Evolutionary conservation across 2,113 vertebrate genomes (phyloP).

Genomic region (Aythya baeri): DNA sequence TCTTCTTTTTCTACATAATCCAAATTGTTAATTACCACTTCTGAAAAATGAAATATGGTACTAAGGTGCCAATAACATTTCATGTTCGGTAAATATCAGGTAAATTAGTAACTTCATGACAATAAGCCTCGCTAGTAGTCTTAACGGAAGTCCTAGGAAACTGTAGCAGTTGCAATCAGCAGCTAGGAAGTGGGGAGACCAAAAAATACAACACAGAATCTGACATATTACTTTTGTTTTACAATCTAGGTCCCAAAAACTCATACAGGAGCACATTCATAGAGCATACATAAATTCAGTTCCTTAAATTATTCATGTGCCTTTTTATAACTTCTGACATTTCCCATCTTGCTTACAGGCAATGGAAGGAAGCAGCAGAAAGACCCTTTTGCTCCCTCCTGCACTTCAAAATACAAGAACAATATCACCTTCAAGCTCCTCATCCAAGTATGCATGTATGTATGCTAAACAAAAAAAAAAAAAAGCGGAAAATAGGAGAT

Average conservation of each 20-base stretch:
- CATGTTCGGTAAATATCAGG: background rate
- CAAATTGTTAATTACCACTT: too few species aligned
- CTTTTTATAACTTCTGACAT: background rate
- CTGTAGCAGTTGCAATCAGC: background rate
- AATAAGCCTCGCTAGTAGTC: background rate
- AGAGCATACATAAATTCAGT: background rate
- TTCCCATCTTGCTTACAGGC: background rate
- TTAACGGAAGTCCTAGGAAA: background rate
- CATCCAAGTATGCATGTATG: background rate
- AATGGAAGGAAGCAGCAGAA: background rate
- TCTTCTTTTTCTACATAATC: background rate
- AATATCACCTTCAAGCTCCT: background rate
- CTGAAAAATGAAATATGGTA: too few species aligned
- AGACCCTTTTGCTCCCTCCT: background rate
- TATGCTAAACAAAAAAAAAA: background rate
- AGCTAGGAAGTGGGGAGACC: fast-evolving
- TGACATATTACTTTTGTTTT: background rate
- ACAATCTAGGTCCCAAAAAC: background rate
- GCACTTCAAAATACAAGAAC: background rate
- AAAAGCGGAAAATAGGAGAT: background rate
- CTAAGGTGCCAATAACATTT: background rate
- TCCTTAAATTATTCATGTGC: background rate
- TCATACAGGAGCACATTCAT: background rate
- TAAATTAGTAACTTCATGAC: background rate
- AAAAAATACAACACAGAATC: background rate